Conservation (phyloP, 2,797 vertebrate genomes). For the Aplochiton taeniatus region DNA sequence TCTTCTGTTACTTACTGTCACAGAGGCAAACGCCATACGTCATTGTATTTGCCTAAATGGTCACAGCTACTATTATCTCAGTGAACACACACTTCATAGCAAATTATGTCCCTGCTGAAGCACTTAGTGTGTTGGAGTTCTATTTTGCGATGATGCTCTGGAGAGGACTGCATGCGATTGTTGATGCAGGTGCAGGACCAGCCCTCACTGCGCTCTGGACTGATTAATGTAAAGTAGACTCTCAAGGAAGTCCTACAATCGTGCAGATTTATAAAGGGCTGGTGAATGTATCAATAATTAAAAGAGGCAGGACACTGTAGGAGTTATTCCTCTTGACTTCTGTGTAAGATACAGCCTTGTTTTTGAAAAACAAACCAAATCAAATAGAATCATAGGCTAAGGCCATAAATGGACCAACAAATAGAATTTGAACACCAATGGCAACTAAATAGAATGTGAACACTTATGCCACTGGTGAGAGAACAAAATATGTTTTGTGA, state of each 20-base stretch:
- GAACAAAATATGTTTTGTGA: too few relatives aligned
- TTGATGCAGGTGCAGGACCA: constrained; percentile 33
- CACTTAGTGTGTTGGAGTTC: constrained; percentile 28
- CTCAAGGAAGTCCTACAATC: constrained; percentile 54
- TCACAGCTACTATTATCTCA: constrained; percentile 44
- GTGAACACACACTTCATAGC: constrained; percentile 43
- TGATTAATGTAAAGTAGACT: constrained; percentile 63
- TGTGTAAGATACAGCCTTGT: too few relatives aligned
- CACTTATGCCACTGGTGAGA: too few relatives aligned
- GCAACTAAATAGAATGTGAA: too few relatives aligned
- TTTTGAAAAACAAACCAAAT: too few relatives aligned
- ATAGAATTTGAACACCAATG: too few relatives aligned
- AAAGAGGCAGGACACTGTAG: constrained; percentile 61
- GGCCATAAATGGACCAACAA: too few relatives aligned
- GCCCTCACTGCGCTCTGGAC: background rate
- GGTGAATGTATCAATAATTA: constrained; percentile 65
- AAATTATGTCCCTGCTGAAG: constrained; percentile 55
- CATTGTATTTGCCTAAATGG: constrained; percentile 49
- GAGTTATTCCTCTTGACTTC: background rate
- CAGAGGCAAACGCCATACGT: constrained; percentile 27
- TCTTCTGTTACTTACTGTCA: constrained; percentile 34
- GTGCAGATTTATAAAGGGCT: constrained; percentile 50
- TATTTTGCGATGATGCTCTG: constrained; percentile 16
- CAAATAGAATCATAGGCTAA: too few relatives aligned
- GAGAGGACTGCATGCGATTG: constrained; percentile 19